Evolutionary conservation across 2,888 invertebrate species (phyloP).

Genomic region (Epinotia brunnichana): DNA sequence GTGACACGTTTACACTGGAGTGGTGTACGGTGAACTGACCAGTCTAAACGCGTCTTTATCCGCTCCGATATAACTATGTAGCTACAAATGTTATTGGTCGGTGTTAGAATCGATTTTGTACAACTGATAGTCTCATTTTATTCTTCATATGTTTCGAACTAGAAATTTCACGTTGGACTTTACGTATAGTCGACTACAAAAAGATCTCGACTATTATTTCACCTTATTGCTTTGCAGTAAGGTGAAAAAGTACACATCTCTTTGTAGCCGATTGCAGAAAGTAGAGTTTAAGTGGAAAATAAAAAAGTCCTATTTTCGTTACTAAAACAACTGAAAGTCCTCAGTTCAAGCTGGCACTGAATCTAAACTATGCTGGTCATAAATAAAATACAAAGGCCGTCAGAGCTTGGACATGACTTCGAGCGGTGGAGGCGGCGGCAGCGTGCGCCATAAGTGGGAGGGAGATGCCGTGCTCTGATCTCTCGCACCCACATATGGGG

Average conservation of each 20-base stretch:
- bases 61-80: not conserved
- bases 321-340: no score
- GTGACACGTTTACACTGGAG: no score
- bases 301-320: no score
- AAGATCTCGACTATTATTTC: not conserved
- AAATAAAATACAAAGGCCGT: not conserved
- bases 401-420: not conserved
- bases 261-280: not conserved
- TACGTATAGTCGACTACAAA: no score
- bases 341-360: not conserved
- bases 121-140: not conserved
- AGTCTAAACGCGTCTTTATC: no score
- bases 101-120: conserved; percentile 15
- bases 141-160: not conserved
- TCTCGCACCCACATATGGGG: no score
- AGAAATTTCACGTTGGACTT: not conserved
- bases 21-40: no score
- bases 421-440: no score
- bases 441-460: no score
- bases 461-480: no score
- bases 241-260: not conserved
- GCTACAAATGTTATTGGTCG: conserved; percentile 9
- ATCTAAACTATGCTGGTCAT: not conserved
- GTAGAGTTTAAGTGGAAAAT: no score
- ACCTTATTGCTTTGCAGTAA: not conserved